Base-by-base conservation (phyloP, 1,140 invertebrate species). In the Sminthurinus signatus region DNA sequence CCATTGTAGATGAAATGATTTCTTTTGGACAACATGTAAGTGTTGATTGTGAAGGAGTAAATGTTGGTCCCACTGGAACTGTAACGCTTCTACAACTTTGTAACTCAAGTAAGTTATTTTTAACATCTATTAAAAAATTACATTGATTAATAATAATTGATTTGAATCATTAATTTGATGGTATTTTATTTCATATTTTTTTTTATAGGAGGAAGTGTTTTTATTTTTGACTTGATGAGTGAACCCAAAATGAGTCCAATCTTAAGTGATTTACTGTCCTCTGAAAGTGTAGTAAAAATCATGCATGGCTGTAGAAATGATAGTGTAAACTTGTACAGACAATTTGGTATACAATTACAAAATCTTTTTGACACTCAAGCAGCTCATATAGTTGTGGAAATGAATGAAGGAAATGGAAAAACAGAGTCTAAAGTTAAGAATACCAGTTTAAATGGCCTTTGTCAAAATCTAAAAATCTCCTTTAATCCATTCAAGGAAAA, bases 351-450 rank as follows among this genome's bases (percentile, higher is more conserved):
- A 48, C 84, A 84, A 39, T 78, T 98, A 65, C 82, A 82, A 54
- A 90, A 91, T 78, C 88, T 97, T 27, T 97, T 98, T 78, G 95
- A 98, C 77, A 97, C 94, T 19, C 94, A 88, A 84, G 87, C 91
- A 29, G 94, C 93, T 19, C 90, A 97, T 78, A 88, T 92, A 48
- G 87, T 97, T 8, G 76, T 97, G 55, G 89, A 95, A 75, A 87
- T 88, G 75, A 91, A 96, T 78, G 88, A 94, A 72, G 46, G 43
- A 14, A 63, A 61, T 62, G 86, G 86, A 50, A 89, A 91, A 71
- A 91, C 94, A 27, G 90, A 95, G 36, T 90, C 93, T 73, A 94
- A 95, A 82, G 88, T 92, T 15, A 95, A 95, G 78, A 91, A 92
- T 75, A 84, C 92, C 19, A 92, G 89, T 73, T 78, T 96, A 3